Conservation (phyloP, 2,797 vertebrate genomes). For the Notoglanidium macrostoma region DNA sequence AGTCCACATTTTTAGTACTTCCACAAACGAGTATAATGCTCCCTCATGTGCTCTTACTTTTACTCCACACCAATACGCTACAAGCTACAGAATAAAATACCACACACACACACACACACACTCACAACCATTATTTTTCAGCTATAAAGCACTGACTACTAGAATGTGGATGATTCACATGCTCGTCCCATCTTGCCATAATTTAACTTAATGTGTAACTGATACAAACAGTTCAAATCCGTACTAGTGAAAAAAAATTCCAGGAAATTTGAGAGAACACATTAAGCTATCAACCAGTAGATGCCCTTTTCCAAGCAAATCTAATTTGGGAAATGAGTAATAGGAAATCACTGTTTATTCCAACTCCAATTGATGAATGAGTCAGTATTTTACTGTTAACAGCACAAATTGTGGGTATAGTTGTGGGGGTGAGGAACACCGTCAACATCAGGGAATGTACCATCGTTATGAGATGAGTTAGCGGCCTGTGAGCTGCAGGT, state of each 20-base stretch:
- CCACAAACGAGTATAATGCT: not conserved
- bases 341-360: constrained; percentile 31
- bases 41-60: not conserved
- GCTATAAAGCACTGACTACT: not conserved
- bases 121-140: not conserved
- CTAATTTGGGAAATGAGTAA: constrained; percentile 51
- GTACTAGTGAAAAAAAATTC: constrained; percentile 45
- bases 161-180: not conserved
- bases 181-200: not conserved
- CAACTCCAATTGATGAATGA: constrained; percentile 39
- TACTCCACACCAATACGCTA: not conserved
- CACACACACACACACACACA: not conserved
- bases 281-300: constrained; percentile 49
- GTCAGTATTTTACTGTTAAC: constrained; percentile 30
- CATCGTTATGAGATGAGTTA: constrained; percentile 28
- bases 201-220: constrained; percentile 24
- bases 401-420: not conserved
- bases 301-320: constrained; percentile 51
- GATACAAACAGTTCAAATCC: constrained; percentile 25
- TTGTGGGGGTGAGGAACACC: constrained; percentile 16
- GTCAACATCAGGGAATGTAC: constrained; percentile 34
- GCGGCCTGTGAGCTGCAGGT: not conserved
- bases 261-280: constrained; percentile 28
- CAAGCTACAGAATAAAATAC: not conserved
- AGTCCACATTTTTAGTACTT: not conserved